Conservation (phyloP, 2,113 vertebrate genomes). For the Malurus melanocephalus region DNA sequence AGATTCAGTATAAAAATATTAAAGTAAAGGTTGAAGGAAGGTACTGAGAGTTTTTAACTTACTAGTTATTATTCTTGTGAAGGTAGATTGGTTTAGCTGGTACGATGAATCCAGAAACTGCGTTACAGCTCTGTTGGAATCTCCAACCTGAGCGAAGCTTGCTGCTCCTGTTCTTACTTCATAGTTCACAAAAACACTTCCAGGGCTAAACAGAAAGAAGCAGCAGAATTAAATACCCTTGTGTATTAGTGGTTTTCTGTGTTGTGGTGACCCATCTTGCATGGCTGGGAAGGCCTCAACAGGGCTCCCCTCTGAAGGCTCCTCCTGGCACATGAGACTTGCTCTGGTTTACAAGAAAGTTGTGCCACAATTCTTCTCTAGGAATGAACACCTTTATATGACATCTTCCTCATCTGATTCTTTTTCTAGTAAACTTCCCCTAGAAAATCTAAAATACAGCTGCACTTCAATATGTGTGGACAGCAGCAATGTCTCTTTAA, state of each 20-base stretch:
- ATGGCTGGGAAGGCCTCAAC: neutral
- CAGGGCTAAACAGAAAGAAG: slow-evolving; percentile 53
- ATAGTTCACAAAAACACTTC: slow-evolving; percentile 64
- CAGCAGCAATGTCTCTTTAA: neutral
- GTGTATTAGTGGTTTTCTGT: neutral
- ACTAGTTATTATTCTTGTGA: slow-evolving; percentile 29
- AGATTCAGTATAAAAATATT: neutral
- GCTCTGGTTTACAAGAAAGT: neutral
- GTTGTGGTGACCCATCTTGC: neutral
- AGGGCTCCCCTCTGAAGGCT: neutral
- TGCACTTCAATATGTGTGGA: neutral
- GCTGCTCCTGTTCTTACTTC: slow-evolving; percentile 25
- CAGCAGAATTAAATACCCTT: neutral
- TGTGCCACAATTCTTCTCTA: neutral
- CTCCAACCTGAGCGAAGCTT: neutral
- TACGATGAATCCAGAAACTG: slow-evolving; percentile 33
- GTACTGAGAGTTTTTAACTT: neutral
- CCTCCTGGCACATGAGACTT: neutral
- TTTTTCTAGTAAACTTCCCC: neutral
- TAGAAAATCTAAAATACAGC: neutral
- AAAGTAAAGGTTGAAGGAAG: neutral
- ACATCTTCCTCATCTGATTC: neutral
- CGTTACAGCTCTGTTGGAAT: slow-evolving; percentile 8
- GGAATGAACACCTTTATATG: neutral
- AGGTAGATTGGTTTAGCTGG: neutral